A percentile compares a stretch with the other conserved stretches of the same genome.
phyloP scores from a whole-genome alignment of 2,888 invertebrate species.

The Acanthoscelides obtectus region DNA sequence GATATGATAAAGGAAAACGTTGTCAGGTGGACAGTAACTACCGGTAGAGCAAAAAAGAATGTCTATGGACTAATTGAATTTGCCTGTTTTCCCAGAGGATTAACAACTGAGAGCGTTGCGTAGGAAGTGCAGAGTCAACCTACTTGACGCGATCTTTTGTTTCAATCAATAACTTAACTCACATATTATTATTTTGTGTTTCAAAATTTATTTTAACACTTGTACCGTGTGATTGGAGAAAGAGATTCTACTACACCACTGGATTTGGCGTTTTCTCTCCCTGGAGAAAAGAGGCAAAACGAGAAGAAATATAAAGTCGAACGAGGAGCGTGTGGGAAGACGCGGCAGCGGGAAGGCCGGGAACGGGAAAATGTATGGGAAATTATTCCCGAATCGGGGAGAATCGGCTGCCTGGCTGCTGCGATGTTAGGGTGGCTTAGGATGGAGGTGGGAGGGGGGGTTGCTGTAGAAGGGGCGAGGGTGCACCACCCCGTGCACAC shows the following conservation, averaged over 20 bases:
- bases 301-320: slow-evolving; percentile 14
- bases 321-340: slow-evolving; percentile 24
- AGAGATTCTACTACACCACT: not conserved
- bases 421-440: slow-evolving; percentile 26
- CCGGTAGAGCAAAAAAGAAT: too few relatives aligned
- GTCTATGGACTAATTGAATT: too few relatives aligned
- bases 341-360: slow-evolving; percentile 12
- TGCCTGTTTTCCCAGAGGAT: too few relatives aligned
- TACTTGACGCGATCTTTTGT: too few relatives aligned
- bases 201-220: too few relatives aligned
- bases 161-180: too few relatives aligned
- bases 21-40: too few relatives aligned
- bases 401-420: slow-evolving; percentile 22
- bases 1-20: too few relatives aligned
- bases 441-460: slow-evolving; percentile 32
- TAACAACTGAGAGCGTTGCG: too few relatives aligned
- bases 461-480: slow-evolving; percentile 17
- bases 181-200: too few relatives aligned
- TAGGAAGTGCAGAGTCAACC: too few relatives aligned
- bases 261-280: slow-evolving; percentile 16
- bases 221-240: too few relatives aligned
- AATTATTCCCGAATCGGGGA: slow-evolving; percentile 44
- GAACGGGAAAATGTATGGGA: slow-evolving; percentile 39
- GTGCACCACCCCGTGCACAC: slow-evolving; percentile 31
- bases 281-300: slow-evolving; percentile 31